Conservation (phyloP, 30 jellyfish, hydroid and myxozoan species). For the Chironex yamaguchii region DNA sequence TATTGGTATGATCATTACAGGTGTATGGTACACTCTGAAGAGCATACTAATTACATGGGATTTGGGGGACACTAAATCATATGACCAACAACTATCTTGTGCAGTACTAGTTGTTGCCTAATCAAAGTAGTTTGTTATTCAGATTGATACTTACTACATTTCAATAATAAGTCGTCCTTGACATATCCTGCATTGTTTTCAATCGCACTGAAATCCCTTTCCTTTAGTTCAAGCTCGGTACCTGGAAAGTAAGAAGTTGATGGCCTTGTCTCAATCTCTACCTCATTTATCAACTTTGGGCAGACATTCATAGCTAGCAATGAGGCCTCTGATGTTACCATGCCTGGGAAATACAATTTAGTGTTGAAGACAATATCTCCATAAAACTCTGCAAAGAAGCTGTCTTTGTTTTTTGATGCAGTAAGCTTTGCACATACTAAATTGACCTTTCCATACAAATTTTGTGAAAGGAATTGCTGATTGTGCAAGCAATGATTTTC, state of each 20-base stretch:
- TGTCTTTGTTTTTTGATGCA: slow-evolving; percentile 28
- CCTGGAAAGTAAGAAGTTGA: slow-evolving; percentile 5
- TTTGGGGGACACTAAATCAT: too few species aligned
- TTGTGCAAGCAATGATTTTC: too few species aligned
- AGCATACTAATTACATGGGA: too few species aligned
- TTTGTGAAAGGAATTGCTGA: too few species aligned
- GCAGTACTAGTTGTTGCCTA: too few species aligned
- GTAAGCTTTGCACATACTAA: too few species aligned
- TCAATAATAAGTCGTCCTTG: slow-evolving; percentile 18
- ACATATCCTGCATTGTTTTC: slow-evolving; percentile 40
- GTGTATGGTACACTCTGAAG: too few species aligned
- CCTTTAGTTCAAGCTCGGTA: slow-evolving; percentile 25
- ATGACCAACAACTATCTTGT: too few species aligned
- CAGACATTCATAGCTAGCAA: slow-evolving; percentile 23
- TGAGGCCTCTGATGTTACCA: slow-evolving; percentile 17
- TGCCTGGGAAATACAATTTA: slow-evolving; percentile 8
- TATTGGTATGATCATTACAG: too few species aligned
- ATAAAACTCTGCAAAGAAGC: slow-evolving; percentile 7
- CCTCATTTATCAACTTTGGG: slow-evolving; percentile 17
- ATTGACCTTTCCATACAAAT: too few species aligned
- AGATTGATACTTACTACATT: too few species aligned
- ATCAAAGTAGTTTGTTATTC: too few species aligned
- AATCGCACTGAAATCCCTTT: slow-evolving; percentile 40
- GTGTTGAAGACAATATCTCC: slow-evolving; percentile 38
- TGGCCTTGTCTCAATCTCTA: slow-evolving; percentile 27